phyloP scores from a whole-genome alignment of 2,113 vertebrate genomes.

The Pteronura brasiliensis region DNA sequence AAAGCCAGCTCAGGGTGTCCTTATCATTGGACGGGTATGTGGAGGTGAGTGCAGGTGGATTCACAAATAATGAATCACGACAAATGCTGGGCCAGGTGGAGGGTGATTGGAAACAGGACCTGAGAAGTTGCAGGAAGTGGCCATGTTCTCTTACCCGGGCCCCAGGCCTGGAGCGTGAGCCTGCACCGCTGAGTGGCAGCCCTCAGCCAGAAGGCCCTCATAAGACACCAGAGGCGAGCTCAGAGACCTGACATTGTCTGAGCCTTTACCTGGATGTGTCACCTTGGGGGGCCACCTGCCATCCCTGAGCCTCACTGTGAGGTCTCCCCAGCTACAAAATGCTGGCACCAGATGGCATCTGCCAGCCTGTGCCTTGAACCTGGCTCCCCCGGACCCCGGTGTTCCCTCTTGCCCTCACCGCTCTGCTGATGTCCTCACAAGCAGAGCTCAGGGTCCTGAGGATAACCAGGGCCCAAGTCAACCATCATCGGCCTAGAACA shows the following conservation, averaged over 20 bases:
- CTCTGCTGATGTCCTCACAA: not conserved
- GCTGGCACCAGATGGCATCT: not conserved
- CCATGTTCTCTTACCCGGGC: not conserved
- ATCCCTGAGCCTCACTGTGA: not conserved
- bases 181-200: rapidly evolving
- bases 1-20: not conserved
- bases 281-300: rapidly evolving
- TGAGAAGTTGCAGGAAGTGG: not conserved
- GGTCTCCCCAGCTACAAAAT: not conserved
- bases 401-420: not conserved
- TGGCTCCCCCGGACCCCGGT: rapidly evolving
- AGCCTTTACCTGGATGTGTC: not conserved
- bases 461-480: not conserved
- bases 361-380: not conserved
- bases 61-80: not conserved
- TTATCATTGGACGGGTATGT: rapidly evolving
- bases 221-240: not conserved
- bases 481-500: not conserved
- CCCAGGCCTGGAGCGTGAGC: not conserved
- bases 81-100: not conserved
- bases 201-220: too few relatives aligned
- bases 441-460: not conserved
- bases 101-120: not conserved
- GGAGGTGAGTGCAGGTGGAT: not conserved
- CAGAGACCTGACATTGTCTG: too few relatives aligned